A percentile compares a stretch with the other conserved stretches of the same genome.
Conservation (phyloP, 2,888 invertebrate species). For the Chromoteleia sp. region DNA sequence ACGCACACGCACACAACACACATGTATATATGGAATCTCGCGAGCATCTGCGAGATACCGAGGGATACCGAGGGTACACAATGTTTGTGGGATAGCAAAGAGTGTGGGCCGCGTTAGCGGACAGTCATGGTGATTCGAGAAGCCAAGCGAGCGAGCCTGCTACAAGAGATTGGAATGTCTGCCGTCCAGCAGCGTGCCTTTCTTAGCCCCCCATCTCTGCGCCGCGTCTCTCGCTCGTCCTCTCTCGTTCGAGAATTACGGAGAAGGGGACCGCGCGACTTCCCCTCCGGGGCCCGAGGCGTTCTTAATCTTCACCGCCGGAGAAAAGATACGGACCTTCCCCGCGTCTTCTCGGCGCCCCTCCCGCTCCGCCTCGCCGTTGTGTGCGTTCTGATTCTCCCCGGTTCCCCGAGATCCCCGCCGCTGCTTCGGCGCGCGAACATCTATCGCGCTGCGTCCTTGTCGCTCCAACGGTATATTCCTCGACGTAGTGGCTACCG, state of each 20-base stretch:
- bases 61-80: slow-evolving; percentile 52
- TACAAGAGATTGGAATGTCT: slow-evolving; percentile 84
- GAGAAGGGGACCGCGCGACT: slow-evolving; percentile 27
- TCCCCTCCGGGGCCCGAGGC: slow-evolving; percentile 46
- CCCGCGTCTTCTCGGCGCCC: slow-evolving; percentile 53
- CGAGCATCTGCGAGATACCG: slow-evolving; percentile 59
- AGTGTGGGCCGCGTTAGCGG: slow-evolving; percentile 75
- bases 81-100: slow-evolving; percentile 70
- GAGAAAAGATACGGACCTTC: slow-evolving; percentile 43
- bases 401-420: slow-evolving; percentile 31
- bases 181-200: slow-evolving; percentile 75
- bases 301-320: slow-evolving; percentile 74
- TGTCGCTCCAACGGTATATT: slow-evolving; percentile 66
- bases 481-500: slow-evolving; percentile 83
- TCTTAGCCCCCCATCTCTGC: slow-evolving; percentile 43
- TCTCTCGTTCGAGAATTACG: slow-evolving; percentile 34
- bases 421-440: slow-evolving; percentile 47
- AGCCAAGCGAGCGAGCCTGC: slow-evolving; percentile 77
- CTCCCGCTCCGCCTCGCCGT: slow-evolving; percentile 52
- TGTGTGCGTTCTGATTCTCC: slow-evolving; percentile 45
- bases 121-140: slow-evolving; percentile 75
- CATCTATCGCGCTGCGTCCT: slow-evolving; percentile 60
- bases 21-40: slow-evolving; percentile 13
- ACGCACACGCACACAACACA: too few relatives aligned
- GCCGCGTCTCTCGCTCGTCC: slow-evolving; percentile 49